These are phyloP conservation scores for Callosobruchus maculatus DNA, from an alignment of 2,888 invertebrate genomes.

Conservation along the genomic window DNA sequence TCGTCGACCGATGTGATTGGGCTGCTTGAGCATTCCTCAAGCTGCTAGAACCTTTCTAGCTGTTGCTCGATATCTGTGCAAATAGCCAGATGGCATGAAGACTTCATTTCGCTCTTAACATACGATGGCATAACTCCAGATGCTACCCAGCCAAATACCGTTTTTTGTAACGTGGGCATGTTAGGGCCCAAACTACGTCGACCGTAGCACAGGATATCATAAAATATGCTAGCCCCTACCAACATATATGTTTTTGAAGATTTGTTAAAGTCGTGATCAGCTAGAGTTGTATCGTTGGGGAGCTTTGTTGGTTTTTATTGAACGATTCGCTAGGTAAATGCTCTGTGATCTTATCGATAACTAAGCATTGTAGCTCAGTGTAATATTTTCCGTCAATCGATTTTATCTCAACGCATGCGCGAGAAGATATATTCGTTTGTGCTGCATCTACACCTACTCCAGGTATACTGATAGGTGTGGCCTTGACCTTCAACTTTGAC, in stretches of 20 bases:
- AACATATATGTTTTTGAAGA: constrained; percentile 7
- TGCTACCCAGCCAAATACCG: not conserved
- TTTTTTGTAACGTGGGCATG: constrained; percentile 9
- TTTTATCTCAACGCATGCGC: not conserved
- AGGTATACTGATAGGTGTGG: not conserved
- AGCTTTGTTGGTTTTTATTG: not conserved
- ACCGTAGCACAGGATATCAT: constrained; percentile 6
- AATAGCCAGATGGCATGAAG: not conserved
- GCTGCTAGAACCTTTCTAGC: constrained; percentile 4
- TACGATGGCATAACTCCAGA: not conserved
- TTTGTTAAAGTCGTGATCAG: constrained; percentile 7
- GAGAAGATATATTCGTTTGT: not conserved
- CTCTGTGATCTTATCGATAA: constrained; percentile 1
- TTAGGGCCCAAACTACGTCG: constrained; percentile 9
- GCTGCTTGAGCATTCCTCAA: not conserved
- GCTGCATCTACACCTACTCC: constrained; percentile 1
- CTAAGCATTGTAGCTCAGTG: not conserved
- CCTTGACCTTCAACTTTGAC: not conserved
- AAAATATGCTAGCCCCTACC: constrained; percentile 10
- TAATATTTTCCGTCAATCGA: not conserved
- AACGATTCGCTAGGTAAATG: not conserved
- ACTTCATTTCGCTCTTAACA: not conserved
- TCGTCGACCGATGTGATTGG: not conserved
- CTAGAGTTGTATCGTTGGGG: not conserved
- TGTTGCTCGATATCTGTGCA: not conserved